Evolutionary conservation across 1,140 invertebrate genomes (phyloP), one percentile per base, ranked within the genome.

Genomic region (Batillaria attramentaria): DNA sequence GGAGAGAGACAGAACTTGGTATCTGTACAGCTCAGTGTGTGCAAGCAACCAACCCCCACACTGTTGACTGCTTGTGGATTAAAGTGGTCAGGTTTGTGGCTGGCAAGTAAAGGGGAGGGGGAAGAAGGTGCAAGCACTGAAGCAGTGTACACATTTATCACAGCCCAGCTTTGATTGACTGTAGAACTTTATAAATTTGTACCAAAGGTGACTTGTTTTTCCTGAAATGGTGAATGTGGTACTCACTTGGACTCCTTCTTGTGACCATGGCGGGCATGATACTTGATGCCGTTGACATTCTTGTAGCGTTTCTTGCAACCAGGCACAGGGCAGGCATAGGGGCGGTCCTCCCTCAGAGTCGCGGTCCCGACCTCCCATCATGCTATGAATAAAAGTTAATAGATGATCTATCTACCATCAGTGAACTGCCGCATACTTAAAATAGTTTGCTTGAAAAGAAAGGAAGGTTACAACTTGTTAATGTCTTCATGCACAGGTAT

Each of bases 241-340:
- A 31, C 18, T 33, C 28, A 31, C 24, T 28, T 33, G n/a, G 33
- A 72, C 86, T 95, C 95, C 88, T 95, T 95, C 90, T 95, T 95
- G 88, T 96, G 95, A 16, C 95, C 95, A 90, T 96, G 95, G 89
- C 95, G 95, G 2, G 94, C 95, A 91, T 96, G 95, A 87, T 96
- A 96, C 87, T 96, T 96, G 82, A 96, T 95, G 50, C 95, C 95
- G 90, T 96, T 96, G n/a, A 95, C 93, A 88, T 96, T 96, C 88
- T 96, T 96, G 89, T 96, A 96, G 39, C 95, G 92, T 87, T 96
- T 96, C 87, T 95, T 95, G 90, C 95, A 96, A n/a, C 95, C 95
- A 46, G 95, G 94, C 33, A 96, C 94, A 1, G 95, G 95, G 89
- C 95, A 96, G 18, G 93, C 94, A 90, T 95, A 96, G 0, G 95